Percentiles rank a stretch among this genome's conserved stretches.
phyloP scores from a whole-genome alignment of 2,888 invertebrate genomes.

The Andrena chrysosceles region DNA sequence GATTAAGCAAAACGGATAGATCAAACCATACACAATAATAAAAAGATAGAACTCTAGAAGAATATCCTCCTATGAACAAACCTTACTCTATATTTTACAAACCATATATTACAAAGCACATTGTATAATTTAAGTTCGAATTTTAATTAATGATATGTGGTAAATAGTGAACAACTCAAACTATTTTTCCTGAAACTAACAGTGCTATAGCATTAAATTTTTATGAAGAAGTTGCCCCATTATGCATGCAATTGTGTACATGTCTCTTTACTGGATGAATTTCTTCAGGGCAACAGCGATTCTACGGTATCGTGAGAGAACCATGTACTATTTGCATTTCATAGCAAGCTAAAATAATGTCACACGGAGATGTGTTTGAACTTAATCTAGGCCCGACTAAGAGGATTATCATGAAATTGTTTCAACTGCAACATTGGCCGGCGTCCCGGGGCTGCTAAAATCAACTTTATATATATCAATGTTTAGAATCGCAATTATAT shows the following conservation, averaged over 20 bases:
- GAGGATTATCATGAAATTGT: conserved; percentile 80
- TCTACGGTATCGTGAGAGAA: conserved; percentile 57
- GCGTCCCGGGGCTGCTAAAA: conserved; percentile 12
- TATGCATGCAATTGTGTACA: neutral
- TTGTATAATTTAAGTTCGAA: too few species aligned
- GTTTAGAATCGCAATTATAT: neutral
- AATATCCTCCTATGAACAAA: too few species aligned
- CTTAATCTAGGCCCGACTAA: conserved; percentile 77
- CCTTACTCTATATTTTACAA: too few species aligned
- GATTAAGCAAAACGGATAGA: too few species aligned
- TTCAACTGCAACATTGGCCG: conserved; percentile 72
- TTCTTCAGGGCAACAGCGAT: conserved; percentile 62
- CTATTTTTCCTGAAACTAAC: too few species aligned
- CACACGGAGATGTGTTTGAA: conserved; percentile 66
- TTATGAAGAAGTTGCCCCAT: conserved; percentile 3
- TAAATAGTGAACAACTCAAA: too few species aligned
- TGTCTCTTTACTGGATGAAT: conserved; percentile 32
- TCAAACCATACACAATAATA: too few species aligned
- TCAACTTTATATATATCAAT: conserved; percentile 18
- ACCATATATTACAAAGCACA: too few species aligned
- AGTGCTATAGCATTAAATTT: neutral
- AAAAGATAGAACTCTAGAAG: too few species aligned
- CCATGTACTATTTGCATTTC: conserved; percentile 74
- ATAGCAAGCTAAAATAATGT: conserved; percentile 68
- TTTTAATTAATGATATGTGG: too few species aligned